A percentile compares a stretch with the other conserved stretches of the same genome.
Conservation (phyloP, 2,888 invertebrate species). For the Hydrotaea diabolus region DNA sequence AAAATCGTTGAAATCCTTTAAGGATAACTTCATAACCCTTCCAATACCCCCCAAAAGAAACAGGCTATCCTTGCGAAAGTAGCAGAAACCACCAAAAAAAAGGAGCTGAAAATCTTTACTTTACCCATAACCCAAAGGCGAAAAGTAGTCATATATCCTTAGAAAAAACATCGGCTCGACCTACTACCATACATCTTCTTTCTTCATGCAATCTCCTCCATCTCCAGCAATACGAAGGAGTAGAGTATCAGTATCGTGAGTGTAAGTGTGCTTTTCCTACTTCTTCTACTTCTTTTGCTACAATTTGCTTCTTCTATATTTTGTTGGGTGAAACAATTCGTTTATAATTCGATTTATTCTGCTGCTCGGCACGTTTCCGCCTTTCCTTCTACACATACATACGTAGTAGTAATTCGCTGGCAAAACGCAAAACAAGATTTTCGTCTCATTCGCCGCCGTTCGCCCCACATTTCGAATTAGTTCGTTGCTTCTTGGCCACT, state of each 20-base stretch:
- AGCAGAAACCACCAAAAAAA: conserved; percentile 65
- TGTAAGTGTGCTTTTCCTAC: conserved; percentile 47
- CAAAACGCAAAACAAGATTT: too few species aligned
- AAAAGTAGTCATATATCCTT: conserved; percentile 59
- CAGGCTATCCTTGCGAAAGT: background rate
- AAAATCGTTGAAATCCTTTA: background rate
- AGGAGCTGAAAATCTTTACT: conserved; percentile 69
- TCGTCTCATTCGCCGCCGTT: conserved; percentile 43
- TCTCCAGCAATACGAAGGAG: conserved; percentile 55
- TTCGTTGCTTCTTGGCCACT: conserved; percentile 30
- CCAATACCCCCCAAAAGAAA: conserved; percentile 21
- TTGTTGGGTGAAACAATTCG: conserved; percentile 48
- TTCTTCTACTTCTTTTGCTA: conserved; percentile 19
- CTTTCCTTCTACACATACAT: conserved; percentile 50
- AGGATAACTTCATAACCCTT: background rate
- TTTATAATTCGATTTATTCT: conserved; percentile 67
- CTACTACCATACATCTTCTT: conserved; percentile 65
- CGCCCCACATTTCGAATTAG: conserved; percentile 57
- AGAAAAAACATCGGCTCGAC: conserved; percentile 58
- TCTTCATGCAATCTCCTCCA: conserved; percentile 70
- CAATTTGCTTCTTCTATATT: conserved; percentile 46
- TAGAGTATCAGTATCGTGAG: conserved; percentile 48
- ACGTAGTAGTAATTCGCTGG: conserved; percentile 36
- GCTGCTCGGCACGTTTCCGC: conserved; percentile 65
- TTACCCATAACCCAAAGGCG: conserved; percentile 8